Conservation (phyloP, 2,888 invertebrate genomes). For the Chelonus formosanus region DNA sequence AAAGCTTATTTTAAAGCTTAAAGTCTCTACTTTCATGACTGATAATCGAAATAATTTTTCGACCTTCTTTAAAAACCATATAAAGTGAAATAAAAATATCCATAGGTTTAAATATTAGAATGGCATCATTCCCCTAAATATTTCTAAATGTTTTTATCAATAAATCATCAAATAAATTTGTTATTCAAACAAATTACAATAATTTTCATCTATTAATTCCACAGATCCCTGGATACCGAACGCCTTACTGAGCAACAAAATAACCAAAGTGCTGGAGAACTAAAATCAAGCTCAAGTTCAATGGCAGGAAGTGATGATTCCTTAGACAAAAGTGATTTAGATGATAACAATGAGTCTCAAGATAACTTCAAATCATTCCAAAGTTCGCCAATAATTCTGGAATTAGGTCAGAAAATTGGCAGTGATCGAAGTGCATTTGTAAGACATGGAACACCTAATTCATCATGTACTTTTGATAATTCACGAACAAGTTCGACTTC, state of each 20-base stretch:
- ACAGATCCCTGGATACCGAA: conserved; percentile 57
- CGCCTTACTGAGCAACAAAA: conserved; percentile 54
- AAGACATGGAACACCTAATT: conserved; percentile 51
- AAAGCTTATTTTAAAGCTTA: too few species aligned
- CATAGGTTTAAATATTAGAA: too few species aligned
- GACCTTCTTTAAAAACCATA: too few species aligned
- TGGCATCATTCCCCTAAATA: too few species aligned
- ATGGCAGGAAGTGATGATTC: conserved; percentile 71
- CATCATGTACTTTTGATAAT: conserved; percentile 8
- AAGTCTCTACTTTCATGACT: too few species aligned
- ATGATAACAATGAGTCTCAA: conserved; percentile 57
- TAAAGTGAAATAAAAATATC: too few species aligned
- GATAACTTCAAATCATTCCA: conserved; percentile 58
- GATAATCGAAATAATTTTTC: too few species aligned
- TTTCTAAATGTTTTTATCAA: too few species aligned
- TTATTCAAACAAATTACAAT: background rate
- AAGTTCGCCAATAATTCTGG: conserved; percentile 54
- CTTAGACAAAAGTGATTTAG: conserved; percentile 67
- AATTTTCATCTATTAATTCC: background rate
- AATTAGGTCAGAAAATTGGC: conserved; percentile 56
- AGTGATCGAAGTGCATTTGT: conserved; percentile 59
- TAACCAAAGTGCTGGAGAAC: conserved; percentile 55
- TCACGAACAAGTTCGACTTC: conserved; percentile 19
- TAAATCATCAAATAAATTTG: background rate
- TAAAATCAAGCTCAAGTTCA: conserved; percentile 68